Evolutionary conservation across 2,888 invertebrate species (phyloP), one percentile per base, ranked within the genome.

Genomic region (Malthinus seriepunctatus): DNA sequence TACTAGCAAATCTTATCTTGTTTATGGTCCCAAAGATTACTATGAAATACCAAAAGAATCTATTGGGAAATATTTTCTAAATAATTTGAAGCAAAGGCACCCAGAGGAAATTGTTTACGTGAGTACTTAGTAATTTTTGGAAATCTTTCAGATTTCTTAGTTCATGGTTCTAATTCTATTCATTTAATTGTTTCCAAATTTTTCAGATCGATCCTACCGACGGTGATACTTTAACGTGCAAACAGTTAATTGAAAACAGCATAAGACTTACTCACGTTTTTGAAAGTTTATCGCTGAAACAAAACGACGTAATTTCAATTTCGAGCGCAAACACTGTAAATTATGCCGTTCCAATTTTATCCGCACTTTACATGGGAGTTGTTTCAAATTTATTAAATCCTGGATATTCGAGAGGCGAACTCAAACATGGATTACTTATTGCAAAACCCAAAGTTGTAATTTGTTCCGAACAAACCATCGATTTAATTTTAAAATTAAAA

Each of bases 391-490:
- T 71, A 8, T 31, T 75, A 2, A 74, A 73, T 52, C 67, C 67
- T 44, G 61, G 55, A 9, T 75, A 73, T 56, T 67, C 66, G 8
- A 23, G 49, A 32, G 86, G 83, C 66, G 89, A 89, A 78, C 79
- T 89, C 10, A 73, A 79, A 45, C 88, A 89, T 70, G 79, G 86
- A 12, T 71, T 87, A 2, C 82, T 82, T 59, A 83, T 89, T 59
- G 85, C 86, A 0, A 85, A 84, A 67, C 88, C 89, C 45, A 86
- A 84, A 71, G 77, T 84, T 44, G 82, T 89, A 63, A 86, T 89
- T 70, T 82, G 83, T 14, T 87, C 88, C 0, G 80, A 81, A 4
- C 72, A 80, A 23, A 82, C 83, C 9, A 73, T 83, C 5, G 80
- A 83, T 59, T 82, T 81, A 50, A 74, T 87, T 32, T 72, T 81